These are phyloP conservation scores for Uromys caudimaculatus DNA, from an alignment of 2,797 vertebrate genomes.

Conservation along the genomic window DNA sequence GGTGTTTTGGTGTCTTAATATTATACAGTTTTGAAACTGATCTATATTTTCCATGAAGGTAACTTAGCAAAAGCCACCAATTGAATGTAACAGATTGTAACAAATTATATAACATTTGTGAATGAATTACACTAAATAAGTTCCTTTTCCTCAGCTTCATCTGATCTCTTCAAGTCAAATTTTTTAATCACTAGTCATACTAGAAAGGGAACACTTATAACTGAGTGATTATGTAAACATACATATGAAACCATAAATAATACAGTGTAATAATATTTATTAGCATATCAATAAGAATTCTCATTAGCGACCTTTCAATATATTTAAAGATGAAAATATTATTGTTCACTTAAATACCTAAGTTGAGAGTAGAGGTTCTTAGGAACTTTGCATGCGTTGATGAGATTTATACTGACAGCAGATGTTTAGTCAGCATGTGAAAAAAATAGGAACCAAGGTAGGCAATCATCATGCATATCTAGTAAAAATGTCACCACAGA, in stretches of 20 bases:
- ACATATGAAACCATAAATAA: slow-evolving; percentile 25
- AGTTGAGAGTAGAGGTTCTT: not conserved
- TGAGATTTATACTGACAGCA: not conserved
- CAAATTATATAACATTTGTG: slow-evolving; percentile 57
- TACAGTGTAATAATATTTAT: not conserved
- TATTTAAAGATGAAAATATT: not conserved
- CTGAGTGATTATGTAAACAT: not conserved
- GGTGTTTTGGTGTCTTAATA: not conserved
- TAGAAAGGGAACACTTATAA: not conserved
- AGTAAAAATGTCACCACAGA: not conserved
- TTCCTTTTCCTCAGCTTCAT: not conserved
- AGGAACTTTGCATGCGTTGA: not conserved
- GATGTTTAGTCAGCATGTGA: slow-evolving; percentile 21
- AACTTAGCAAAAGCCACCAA: not conserved
- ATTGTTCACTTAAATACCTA: not conserved
- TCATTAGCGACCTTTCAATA: not conserved
- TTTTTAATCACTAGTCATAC: not conserved
- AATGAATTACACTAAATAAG: slow-evolving; percentile 53
- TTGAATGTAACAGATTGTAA: slow-evolving; percentile 28
- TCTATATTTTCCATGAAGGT: slow-evolving; percentile 34
- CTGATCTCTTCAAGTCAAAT: not conserved
- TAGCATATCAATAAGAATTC: not conserved
- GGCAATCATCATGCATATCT: not conserved
- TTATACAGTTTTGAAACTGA: not conserved
- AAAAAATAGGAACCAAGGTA: not conserved